Base-by-base conservation (phyloP, 1,140 invertebrate genomes). In the Calosoma granatense region DNA sequence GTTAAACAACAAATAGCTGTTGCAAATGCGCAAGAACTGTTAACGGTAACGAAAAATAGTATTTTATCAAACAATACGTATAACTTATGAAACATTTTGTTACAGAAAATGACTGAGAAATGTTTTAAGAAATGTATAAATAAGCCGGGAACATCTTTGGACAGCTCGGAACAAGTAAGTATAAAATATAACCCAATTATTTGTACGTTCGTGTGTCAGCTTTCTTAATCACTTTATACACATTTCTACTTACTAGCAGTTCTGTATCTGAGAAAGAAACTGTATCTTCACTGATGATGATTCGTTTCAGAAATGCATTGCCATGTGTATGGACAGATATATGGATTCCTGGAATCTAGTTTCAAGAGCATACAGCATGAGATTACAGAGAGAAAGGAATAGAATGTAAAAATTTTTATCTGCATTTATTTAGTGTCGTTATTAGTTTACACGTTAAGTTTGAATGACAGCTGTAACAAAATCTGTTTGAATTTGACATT, bases 251-350 rank as follows among this genome's bases (percentile, higher is more conserved):
- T n/a, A n/a, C n/a, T n/a, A n/a, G n/a, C n/a, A n/a, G n/a, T n/a
- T n/a, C n/a, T n/a, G n/a, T n/a, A n/a, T n/a, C n/a, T n/a, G n/a
- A n/a, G n/a, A n/a, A n/a, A n/a, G n/a, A n/a, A n/a, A n/a, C n/a
- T n/a, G n/a, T n/a, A n/a, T n/a, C n/a, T n/a, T n/a, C n/a, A n/a
- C n/a, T n/a, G n/a, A n/a, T n/a, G 6, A 26, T 4, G 21, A 60
- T 65, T 62, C 69, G 59, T 67, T 82, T 53, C 77, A 92, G 84
- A 97, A 97, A 87, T 97, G 95, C 74, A 80, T 98, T 61, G 90
- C 92, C 12, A 93, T 97, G 90, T 97, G 93, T 72, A 96, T 96
- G 92, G 94, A 98, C 72, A 81, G 94, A 63, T 97, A 94, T 75
- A 94, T 97, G 88, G 95, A 97, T 72, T 83, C 93, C 3, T 95